phyloP scores from a whole-genome alignment of 2,113 vertebrate genomes.

The Plectropomus leopardus region DNA sequence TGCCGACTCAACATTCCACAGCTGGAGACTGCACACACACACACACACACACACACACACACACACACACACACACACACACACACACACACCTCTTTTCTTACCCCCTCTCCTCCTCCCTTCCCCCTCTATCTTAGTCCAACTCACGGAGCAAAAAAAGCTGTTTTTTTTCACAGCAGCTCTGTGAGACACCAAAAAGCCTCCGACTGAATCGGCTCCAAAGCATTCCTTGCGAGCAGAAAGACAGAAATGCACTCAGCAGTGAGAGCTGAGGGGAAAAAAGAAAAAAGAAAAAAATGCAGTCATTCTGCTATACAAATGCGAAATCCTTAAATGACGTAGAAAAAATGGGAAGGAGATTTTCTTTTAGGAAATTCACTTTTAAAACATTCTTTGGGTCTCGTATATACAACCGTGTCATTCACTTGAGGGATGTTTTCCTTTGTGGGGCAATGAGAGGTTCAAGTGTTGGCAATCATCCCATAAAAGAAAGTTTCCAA shows the following conservation, averaged over 20 bases:
- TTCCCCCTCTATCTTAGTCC: conserved; percentile 66
- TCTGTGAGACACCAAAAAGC: conserved; percentile 68
- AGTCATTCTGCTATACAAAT: conserved; percentile 10
- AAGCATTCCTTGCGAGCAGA: conserved; percentile 67
- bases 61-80: conserved; percentile 34
- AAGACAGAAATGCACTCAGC: conserved; percentile 60
- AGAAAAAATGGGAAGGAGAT: neutral
- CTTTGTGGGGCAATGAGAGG: conserved; percentile 27
- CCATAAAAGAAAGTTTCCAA: conserved; percentile 30
- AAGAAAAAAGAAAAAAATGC: conserved; percentile 22
- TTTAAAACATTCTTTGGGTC: conserved; percentile 62
- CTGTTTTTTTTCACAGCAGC: conserved; percentile 47
- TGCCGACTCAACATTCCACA: conserved; percentile 86
- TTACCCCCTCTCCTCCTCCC: conserved; percentile 53
- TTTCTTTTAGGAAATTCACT: neutral
- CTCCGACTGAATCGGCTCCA: conserved; percentile 69
- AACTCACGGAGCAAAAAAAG: conserved; percentile 55
- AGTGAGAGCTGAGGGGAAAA: conserved; percentile 16
- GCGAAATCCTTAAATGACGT: conserved; percentile 34
- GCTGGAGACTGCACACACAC: conserved; percentile 75
- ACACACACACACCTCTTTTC: conserved; percentile 39
- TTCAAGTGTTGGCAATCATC: conserved; percentile 44
- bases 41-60: conserved; percentile 13
- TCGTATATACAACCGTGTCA: conserved; percentile 46
- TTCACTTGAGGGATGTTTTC: conserved; percentile 54